These are phyloP conservation scores for Oreotrochilus melanogaster DNA, from an alignment of 2,113 vertebrate species.

Conservation along the genomic window DNA sequence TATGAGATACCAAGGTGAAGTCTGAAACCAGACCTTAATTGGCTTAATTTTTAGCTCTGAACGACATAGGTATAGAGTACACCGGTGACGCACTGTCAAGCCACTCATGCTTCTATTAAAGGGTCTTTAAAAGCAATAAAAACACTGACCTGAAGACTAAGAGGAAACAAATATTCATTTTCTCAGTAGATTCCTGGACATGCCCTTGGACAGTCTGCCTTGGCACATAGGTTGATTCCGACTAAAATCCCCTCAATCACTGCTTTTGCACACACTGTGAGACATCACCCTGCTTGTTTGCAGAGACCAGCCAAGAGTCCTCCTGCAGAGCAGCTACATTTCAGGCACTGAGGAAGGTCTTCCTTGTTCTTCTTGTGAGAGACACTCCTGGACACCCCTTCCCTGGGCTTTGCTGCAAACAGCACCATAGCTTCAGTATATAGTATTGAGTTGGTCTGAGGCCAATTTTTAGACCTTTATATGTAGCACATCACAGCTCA, in stretches of 20 bases:
- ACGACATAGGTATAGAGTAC: background rate
- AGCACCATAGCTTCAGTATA: background rate
- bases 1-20: background rate
- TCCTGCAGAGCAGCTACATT: rapidly evolving
- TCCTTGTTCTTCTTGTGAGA: background rate
- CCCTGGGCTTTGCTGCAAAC: background rate
- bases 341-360: background rate
- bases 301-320: background rate
- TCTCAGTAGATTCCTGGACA: background rate
- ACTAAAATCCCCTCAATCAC: background rate
- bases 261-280: background rate
- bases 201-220: background rate
- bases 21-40: background rate
- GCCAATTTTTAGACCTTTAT: background rate
- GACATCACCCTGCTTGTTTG: rapidly evolving
- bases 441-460: rapidly evolving
- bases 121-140: background rate
- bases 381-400: background rate
- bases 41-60: slow-evolving; percentile 59
- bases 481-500: rapidly evolving
- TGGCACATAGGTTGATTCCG: background rate
- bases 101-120: background rate
- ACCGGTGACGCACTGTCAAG: background rate
- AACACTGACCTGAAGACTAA: background rate
- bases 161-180: background rate